Percentiles rank a stretch among this genome's conserved stretches.
Evolutionary conservation across 2,797 vertebrate species (phyloP).

Genomic region (Lophotriccus pileatus): DNA sequence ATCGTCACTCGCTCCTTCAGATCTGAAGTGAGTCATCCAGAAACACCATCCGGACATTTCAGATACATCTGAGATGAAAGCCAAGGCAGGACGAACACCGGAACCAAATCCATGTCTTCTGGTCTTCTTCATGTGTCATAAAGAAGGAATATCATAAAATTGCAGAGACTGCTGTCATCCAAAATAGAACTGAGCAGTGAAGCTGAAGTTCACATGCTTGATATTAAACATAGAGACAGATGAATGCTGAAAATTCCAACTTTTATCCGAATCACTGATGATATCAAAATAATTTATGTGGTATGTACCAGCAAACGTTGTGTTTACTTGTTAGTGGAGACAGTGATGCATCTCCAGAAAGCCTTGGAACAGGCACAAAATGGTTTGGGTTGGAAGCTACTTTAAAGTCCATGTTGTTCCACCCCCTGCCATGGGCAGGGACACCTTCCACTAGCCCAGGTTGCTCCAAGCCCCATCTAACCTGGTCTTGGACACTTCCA

Average conservation of each 20-base stretch:
- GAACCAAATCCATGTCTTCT: background rate
- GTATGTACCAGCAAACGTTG: background rate
- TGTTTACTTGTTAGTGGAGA: background rate
- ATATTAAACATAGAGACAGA: background rate
- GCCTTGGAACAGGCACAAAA: background rate
- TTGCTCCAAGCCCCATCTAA: rapidly evolving
- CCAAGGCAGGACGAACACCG: background rate
- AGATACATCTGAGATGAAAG: background rate
- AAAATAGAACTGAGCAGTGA: background rate
- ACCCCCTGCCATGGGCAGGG: background rate
- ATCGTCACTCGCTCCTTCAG: background rate
- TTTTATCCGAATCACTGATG: background rate
- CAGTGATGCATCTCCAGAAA: background rate
- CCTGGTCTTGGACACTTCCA: background rate
- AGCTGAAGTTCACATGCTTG: rapidly evolving
- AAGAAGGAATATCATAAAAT: background rate
- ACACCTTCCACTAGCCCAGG: background rate
- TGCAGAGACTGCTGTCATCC: background rate
- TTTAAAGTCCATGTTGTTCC: rapidly evolving
- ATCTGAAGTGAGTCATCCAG: conserved; percentile 48
- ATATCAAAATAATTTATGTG: background rate
- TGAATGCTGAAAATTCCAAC: background rate
- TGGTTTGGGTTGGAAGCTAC: background rate
- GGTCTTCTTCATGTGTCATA: conserved; percentile 13
- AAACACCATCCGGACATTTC: background rate